phyloP scores from a whole-genome alignment of 2,797 vertebrate species.

The Anabacerthia variegaticeps region DNA sequence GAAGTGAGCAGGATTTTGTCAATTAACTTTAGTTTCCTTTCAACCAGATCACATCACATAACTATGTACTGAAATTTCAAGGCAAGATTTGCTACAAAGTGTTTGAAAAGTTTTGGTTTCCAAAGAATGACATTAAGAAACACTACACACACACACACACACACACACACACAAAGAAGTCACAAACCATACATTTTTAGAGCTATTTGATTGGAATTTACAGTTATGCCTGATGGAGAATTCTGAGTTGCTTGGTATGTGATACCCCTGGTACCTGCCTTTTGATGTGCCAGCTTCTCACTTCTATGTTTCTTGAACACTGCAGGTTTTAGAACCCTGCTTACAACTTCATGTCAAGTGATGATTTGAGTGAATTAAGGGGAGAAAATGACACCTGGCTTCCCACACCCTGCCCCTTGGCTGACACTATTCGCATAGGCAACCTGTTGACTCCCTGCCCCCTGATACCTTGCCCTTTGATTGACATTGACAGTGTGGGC shows the following conservation, averaged over 20 bases:
- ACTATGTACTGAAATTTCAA: not conserved
- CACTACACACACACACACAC: no score
- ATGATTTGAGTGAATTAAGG: not conserved
- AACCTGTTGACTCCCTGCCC: not conserved
- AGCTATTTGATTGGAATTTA: not conserved
- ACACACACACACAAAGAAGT: not conserved
- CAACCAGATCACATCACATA: not conserved
- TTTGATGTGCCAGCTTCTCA: fast-evolving
- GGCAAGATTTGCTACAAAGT: not conserved
- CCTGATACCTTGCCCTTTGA: not conserved
- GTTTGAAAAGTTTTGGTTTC: not conserved
- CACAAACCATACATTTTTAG: not conserved
- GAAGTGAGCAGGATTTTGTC: not conserved
- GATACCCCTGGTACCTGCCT: not conserved
- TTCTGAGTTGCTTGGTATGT: not conserved
- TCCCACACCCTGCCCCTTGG: not conserved
- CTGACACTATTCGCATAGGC: fast-evolving
- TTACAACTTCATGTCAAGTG: not conserved
- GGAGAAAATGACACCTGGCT: not conserved
- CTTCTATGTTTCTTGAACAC: not conserved
- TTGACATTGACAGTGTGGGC: fast-evolving
- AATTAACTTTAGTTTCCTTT: not conserved
- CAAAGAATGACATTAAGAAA: not conserved
- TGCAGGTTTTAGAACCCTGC: not conserved
- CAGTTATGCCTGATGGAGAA: not conserved